Conservation (phyloP, 2,113 vertebrate species). For the Notothenia coriiceps region DNA sequence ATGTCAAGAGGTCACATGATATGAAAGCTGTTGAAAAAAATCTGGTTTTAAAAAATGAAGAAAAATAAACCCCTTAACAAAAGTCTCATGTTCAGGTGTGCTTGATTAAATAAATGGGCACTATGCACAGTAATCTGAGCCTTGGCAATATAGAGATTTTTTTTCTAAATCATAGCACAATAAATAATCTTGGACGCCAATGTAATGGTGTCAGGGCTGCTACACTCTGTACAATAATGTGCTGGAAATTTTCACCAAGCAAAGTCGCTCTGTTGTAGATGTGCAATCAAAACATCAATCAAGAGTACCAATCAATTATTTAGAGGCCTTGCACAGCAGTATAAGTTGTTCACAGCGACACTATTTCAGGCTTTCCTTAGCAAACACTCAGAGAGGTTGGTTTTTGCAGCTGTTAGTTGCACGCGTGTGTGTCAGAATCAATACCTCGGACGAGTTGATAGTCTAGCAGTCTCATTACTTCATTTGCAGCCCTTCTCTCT, state of each 20-base stretch:
- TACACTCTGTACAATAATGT: conserved; percentile 43
- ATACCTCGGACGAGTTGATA: conserved; percentile 44
- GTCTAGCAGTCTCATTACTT: conserved; percentile 53
- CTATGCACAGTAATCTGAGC: background rate
- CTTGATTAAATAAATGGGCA: conserved; percentile 8
- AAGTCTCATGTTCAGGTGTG: background rate
- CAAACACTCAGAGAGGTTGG: conserved; percentile 29
- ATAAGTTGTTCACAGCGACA: conserved; percentile 19
- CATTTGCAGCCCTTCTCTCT: conserved; percentile 13
- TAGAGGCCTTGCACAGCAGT: conserved; percentile 37
- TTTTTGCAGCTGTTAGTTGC: conserved; percentile 18
- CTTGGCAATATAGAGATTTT: conserved; percentile 6
- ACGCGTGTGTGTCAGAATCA: conserved; percentile 20
- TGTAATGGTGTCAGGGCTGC: conserved; percentile 43
- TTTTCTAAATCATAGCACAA: background rate
- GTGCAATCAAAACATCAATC: conserved; percentile 63
- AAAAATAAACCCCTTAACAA: background rate
- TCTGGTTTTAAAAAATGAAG: too few species aligned
- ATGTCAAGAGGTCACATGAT: too few species aligned
- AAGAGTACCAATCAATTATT: conserved; percentile 61
- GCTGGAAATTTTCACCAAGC: conserved; percentile 43
- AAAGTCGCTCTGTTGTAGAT: conserved; percentile 51
- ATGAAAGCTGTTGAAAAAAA: too few species aligned
- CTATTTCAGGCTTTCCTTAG: conserved; percentile 38
- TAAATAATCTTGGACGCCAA: conserved; percentile 51